Percentiles rank a stretch among this genome's conserved stretches.
These are phyloP conservation scores for Pterobdella sp. DNA, from an alignment of 2,888 invertebrate species.

Conservation along the genomic window DNA sequence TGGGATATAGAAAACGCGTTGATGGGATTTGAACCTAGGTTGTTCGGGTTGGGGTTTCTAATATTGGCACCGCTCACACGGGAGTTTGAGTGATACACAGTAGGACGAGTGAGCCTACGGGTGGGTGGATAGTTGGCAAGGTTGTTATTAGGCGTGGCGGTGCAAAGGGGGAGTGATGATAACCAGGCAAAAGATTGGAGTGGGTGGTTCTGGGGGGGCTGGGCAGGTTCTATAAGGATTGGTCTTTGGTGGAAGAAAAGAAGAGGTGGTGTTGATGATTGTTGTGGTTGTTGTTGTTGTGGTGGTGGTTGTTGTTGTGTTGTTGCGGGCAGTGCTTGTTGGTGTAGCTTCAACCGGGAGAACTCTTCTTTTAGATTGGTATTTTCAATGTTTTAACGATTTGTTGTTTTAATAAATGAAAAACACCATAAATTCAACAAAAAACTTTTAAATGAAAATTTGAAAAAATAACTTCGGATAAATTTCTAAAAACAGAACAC, in stretches of 20 bases:
- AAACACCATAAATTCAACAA: no score
- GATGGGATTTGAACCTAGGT: no score
- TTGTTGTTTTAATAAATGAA: no score
- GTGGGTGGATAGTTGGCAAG: not conserved
- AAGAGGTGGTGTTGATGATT: not conserved
- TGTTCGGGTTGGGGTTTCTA: no score
- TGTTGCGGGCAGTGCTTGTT: not conserved
- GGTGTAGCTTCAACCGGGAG: not conserved
- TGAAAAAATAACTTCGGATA: no score
- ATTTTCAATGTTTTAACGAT: no score
- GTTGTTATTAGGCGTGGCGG: not conserved
- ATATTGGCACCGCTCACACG: no score
- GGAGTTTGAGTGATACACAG: not conserved
- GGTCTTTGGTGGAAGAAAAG: constrained; percentile 7
- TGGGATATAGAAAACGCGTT: not conserved
- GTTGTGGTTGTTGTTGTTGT: not conserved
- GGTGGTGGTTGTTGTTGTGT: not conserved
- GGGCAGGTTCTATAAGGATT: not conserved
- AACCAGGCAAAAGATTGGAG: not conserved
- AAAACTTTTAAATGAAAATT: no score
- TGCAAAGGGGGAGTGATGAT: not conserved
- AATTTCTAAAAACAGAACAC: not conserved
- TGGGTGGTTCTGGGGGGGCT: not conserved
- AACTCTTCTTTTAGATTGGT: not conserved
- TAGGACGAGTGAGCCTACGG: not conserved